A percentile compares a stretch with the other conserved stretches of the same genome.
These are phyloP conservation scores for Ovibos moschatus DNA, from an alignment of 2,113 vertebrate genomes.

Conservation along the genomic window DNA sequence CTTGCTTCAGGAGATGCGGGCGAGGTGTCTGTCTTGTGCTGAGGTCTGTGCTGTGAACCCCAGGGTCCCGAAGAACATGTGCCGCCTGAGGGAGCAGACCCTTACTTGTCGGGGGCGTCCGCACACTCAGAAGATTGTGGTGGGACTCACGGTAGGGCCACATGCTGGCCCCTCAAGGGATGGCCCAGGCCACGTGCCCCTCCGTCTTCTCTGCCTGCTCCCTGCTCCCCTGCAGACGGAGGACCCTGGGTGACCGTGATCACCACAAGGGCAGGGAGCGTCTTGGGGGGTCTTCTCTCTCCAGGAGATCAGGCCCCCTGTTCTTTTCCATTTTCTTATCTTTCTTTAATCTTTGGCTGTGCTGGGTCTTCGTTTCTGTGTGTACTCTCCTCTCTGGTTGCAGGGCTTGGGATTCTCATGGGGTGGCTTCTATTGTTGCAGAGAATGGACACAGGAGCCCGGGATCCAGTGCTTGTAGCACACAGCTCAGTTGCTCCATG, in stretches of 20 bases:
- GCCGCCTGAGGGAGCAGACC: too few relatives aligned
- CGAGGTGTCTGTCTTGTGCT: too few relatives aligned
- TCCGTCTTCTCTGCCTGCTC: rapidly evolving
- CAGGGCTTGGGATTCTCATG: background rate
- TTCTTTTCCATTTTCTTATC: background rate
- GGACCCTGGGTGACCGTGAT: rapidly evolving
- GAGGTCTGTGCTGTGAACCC: background rate
- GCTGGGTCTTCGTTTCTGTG: background rate
- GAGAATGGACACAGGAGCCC: background rate
- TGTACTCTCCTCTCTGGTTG: too few relatives aligned
- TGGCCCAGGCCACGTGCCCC: rapidly evolving
- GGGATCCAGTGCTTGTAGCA: too few relatives aligned
- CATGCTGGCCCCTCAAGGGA: too few relatives aligned
- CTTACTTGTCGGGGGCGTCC: rapidly evolving
- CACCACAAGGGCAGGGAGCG: rapidly evolving
- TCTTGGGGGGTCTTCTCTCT: background rate
- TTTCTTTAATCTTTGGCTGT: background rate
- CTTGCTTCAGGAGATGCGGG: background rate
- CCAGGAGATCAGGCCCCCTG: rapidly evolving
- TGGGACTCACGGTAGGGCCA: rapidly evolving
- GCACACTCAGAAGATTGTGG: rapidly evolving
- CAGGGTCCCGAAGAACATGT: rapidly evolving
- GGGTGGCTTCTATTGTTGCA: background rate
- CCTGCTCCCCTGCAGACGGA: background rate
- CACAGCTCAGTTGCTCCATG: too few relatives aligned